A percentile compares a stretch with the other conserved stretches of the same genome.
Evolutionary conservation across 2,113 vertebrate species (phyloP).

Genomic region (Hypocryptadius cinnamomeus): DNA sequence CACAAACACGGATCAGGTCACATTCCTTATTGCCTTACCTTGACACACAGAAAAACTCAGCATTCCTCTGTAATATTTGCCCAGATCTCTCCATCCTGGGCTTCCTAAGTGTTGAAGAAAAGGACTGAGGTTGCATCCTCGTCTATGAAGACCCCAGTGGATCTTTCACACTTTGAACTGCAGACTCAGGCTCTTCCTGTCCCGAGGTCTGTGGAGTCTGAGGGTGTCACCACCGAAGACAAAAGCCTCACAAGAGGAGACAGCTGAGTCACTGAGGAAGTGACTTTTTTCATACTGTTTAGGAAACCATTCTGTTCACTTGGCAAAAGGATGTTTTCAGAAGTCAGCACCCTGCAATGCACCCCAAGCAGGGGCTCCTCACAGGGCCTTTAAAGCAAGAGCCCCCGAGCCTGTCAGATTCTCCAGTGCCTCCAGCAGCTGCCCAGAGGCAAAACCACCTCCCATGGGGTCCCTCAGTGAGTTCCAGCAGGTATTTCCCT

Average conservation of each 20-base stretch:
- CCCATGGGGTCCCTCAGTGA: background rate
- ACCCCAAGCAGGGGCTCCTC: background rate
- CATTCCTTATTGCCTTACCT: background rate
- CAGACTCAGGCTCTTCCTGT: background rate
- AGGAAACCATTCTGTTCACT: background rate
- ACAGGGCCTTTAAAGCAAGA: background rate
- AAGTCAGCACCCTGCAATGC: background rate
- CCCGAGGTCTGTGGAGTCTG: background rate
- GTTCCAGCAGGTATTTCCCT: background rate
- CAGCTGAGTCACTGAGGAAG: conserved; percentile 55
- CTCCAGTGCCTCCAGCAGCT: background rate
- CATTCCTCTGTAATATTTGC: background rate
- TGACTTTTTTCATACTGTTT: background rate
- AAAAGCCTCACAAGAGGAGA: conserved; percentile 2
- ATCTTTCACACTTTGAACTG: background rate
- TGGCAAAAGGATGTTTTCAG: background rate
- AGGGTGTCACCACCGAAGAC: background rate
- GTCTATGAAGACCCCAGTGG: background rate
- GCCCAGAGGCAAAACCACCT: fast-evolving
- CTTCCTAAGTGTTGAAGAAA: background rate
- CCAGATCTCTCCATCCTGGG: background rate
- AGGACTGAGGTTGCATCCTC: background rate
- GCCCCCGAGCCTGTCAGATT: background rate
- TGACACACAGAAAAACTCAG: background rate
- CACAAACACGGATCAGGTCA: background rate